These are phyloP conservation scores for Archilochus colubris DNA, from an alignment of 2,113 vertebrate species.

Conservation along the genomic window DNA sequence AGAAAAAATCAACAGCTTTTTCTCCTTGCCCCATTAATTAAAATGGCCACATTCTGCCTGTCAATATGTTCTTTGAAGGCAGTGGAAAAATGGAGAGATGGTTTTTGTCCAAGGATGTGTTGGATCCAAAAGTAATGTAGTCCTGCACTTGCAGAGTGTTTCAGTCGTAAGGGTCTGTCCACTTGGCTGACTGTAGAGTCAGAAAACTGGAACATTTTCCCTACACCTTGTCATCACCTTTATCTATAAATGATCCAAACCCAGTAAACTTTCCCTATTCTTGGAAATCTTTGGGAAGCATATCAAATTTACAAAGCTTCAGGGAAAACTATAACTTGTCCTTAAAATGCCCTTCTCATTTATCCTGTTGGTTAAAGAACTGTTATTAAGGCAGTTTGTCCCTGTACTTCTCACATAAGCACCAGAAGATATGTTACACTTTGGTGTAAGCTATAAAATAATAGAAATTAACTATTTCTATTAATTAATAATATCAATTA, in stretches of 20 bases:
- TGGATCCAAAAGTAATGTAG: neutral
- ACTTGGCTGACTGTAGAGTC: neutral
- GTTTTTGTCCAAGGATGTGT: neutral
- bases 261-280: neutral
- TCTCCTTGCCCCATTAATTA: neutral
- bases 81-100: neutral
- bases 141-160: neutral
- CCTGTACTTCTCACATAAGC: neutral
- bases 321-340: neutral
- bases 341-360: neutral
- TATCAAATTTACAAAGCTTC: neutral
- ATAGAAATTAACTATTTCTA: neutral
- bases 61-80: neutral
- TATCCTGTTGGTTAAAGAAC: neutral
- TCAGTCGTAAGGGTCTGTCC: neutral
- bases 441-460: neutral
- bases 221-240: neutral
- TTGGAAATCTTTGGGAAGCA: neutral
- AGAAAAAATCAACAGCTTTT: neutral
- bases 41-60: neutral
- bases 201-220: neutral
- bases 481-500: neutral
- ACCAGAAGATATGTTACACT: neutral
- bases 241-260: slow-evolving; percentile 10
- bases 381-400: neutral